Percentiles rank a stretch among this genome's conserved stretches.
phyloP scores from a whole-genome alignment of 92 coral and sea anemone species.

The Palythoa grandis region DNA sequence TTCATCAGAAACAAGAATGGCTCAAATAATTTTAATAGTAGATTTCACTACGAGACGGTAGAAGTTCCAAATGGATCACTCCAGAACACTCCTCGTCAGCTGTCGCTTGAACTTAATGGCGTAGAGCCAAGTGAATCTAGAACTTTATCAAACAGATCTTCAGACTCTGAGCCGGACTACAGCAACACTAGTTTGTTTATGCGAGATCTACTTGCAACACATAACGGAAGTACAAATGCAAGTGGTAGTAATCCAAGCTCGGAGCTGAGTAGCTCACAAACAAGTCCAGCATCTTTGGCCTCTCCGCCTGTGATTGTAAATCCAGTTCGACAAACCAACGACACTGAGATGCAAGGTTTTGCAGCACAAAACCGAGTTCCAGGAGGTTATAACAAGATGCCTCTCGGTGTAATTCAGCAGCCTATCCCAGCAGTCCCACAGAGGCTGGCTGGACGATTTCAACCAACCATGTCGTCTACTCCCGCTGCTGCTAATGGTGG shows the following conservation, averaged over 20 bases:
- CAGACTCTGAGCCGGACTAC: conserved; percentile 66
- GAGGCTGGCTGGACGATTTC: conserved; percentile 62
- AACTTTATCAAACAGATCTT: conserved; percentile 67
- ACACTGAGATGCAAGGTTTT: conserved; percentile 28
- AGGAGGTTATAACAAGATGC: conserved; percentile 14
- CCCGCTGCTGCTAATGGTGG: conserved; percentile 55
- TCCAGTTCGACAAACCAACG: conserved; percentile 13
- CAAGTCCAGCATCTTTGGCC: conserved; percentile 31
- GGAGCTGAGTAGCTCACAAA: conserved; percentile 25
- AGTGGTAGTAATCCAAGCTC: conserved; percentile 17
- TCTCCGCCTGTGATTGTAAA: conserved; percentile 37
- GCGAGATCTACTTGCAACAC: conserved; percentile 59
- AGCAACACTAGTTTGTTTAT: conserved; percentile 73
- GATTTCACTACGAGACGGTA: background rate
- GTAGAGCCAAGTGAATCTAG: conserved; percentile 68
- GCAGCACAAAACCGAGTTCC: conserved; percentile 33
- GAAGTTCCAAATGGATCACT: conserved; percentile 15
- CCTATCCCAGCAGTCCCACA: conserved; percentile 33
- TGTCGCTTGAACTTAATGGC: conserved; percentile 51
- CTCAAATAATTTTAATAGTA: conserved; percentile 7
- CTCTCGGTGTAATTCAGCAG: conserved; percentile 30
- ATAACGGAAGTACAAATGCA: conserved; percentile 5
- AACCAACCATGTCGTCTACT: conserved; percentile 84
- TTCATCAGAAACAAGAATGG: conserved; percentile 69
- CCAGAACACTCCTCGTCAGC: background rate